Evolutionary conservation across 92 coral and sea anemone genomes (phyloP), one percentile per base, ranked within the genome.

Genomic region (Zoanthus solanderi): DNA sequence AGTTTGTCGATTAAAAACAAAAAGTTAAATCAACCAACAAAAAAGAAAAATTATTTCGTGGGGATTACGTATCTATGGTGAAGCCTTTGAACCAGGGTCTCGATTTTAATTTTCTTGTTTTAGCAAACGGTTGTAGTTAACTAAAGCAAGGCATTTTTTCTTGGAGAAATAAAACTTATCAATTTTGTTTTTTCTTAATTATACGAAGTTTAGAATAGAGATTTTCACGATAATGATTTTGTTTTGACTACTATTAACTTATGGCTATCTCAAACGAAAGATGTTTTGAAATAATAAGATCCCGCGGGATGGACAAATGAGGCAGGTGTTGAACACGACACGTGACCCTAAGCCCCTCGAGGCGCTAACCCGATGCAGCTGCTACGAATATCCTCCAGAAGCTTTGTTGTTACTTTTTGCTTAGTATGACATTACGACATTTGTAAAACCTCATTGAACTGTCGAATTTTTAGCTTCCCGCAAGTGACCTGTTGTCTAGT

Each of bases 301-400:
- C 73, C 68, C 72, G 84, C 84, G 72, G 84, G 74, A 79, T 44
- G 37, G 12, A 34, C 31, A 37, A n/a, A 42, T 8, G 46, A 5
- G 58, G 15, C 85, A 81, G 85, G 85, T 81, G 85, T 66, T 77
- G 3, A 31, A 29, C 44, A 37, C 12, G 44, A 6, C 85, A 81
- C 75, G 85, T 81, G 85, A 81, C 60, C 13, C 4, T 7, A 14
- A 44, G 32, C 9, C 75, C 46, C 16, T 69, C 60, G 56, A 37
- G 37, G 3, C 31, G 32, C 15, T 75, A 65, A 54, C 75, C 16
- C 5, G 69, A 16, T 61, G 84, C 60, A 31, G 84, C 9, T 48
- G 84, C 72, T 61, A 8, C 18, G 75, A 11, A 1, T 17, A 81
- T 61, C 11, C 32, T 16, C 69, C 7, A n/a, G 9, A 13, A 12